Evolutionary conservation across 92 coral and sea anemone genomes (phyloP).

Genomic region (Phenganax subtilis): DNA sequence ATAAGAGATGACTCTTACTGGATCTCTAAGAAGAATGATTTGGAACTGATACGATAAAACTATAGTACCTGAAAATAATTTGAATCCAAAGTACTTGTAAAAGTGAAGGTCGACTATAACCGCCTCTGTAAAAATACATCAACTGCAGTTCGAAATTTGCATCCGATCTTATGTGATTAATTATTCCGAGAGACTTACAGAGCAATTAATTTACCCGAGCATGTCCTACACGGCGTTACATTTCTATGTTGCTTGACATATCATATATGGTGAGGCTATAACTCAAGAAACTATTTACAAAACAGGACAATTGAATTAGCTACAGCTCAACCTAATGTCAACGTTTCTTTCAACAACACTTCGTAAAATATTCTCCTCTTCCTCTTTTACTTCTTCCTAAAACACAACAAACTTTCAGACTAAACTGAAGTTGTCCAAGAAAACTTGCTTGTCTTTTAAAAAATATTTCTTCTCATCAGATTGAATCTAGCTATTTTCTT

Average conservation of each 20-base stretch:
- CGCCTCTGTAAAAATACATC: constrained; percentile 60
- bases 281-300: neutral
- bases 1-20: too few relatives aligned
- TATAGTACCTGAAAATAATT: constrained; percentile 67
- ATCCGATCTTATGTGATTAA: too few relatives aligned
- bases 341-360: constrained; percentile 87
- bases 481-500: neutral
- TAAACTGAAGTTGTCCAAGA: neutral
- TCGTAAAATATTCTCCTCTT: constrained; percentile 81
- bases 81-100: constrained; percentile 86
- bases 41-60: neutral
- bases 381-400: constrained; percentile 88
- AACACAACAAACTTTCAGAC: neutral
- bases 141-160: too few relatives aligned
- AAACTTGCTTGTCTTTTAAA: neutral
- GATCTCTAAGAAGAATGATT: too few relatives aligned
- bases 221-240: too few relatives aligned
- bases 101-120: constrained; percentile 86
- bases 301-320: neutral
- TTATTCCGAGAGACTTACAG: too few relatives aligned
- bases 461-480: neutral
- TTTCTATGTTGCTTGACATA: too few relatives aligned
- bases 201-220: too few relatives aligned
- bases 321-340: constrained; percentile 68
- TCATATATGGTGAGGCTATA: neutral